phyloP scores from a whole-genome alignment of 2,113 vertebrate species.

The Misgurnus anguillicaudatus region DNA sequence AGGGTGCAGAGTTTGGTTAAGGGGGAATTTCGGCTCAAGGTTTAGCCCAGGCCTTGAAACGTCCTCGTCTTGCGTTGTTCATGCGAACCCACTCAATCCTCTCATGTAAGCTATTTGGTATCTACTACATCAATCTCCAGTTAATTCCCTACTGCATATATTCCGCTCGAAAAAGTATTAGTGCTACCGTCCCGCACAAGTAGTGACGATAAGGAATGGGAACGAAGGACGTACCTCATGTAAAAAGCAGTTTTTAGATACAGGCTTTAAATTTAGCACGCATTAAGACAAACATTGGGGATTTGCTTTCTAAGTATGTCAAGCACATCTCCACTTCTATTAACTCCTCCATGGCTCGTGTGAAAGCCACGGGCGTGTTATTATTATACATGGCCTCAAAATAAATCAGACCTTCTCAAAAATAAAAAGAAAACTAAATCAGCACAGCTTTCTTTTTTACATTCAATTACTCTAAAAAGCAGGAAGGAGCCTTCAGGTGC shows the following conservation, averaged over 20 bases:
- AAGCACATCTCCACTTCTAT: slow-evolving; percentile 31
- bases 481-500: slow-evolving; percentile 54
- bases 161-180: slow-evolving; percentile 47
- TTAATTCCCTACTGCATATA: slow-evolving; percentile 66
- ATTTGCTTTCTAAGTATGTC: slow-evolving; percentile 36
- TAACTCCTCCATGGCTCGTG: slow-evolving; percentile 50
- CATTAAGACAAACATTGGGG: slow-evolving; percentile 14
- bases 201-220: not conserved
- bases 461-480: slow-evolving; percentile 60
- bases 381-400: slow-evolving; percentile 57
- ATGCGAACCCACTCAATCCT: slow-evolving; percentile 69
- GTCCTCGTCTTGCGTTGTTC: slow-evolving; percentile 61
- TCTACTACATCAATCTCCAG: slow-evolving; percentile 69
- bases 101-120: slow-evolving; percentile 64
- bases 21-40: slow-evolving; percentile 68
- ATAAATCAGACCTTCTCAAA: slow-evolving; percentile 57
- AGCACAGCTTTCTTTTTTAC: slow-evolving; percentile 41
- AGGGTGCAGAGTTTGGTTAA: slow-evolving; percentile 65
- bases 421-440: slow-evolving; percentile 48
- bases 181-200: slow-evolving; percentile 9
- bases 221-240: slow-evolving; percentile 3
- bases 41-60: slow-evolving; percentile 61
- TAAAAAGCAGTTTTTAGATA: slow-evolving; percentile 14
- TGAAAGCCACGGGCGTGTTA: slow-evolving; percentile 55
- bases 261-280: not conserved